Percentiles rank a stretch among this genome's conserved stretches.
Conservation (phyloP, 1,140 invertebrate species). For the Delia radicum region DNA sequence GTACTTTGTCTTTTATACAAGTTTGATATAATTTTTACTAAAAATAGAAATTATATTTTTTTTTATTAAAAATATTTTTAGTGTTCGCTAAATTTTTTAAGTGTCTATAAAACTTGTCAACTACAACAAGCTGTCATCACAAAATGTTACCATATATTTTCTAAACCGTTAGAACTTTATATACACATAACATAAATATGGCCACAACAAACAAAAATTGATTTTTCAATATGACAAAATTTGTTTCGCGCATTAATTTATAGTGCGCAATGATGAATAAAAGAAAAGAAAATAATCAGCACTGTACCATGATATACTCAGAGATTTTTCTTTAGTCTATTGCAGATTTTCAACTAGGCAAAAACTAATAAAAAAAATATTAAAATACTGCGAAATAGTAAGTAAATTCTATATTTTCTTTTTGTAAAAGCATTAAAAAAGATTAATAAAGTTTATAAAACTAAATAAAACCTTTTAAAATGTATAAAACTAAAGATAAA, state of each 20-base stretch:
- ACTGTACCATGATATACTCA: neutral
- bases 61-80: too few species aligned
- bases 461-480: neutral
- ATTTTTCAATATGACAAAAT: conserved; percentile 1
- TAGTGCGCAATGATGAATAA: neutral
- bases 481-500: neutral
- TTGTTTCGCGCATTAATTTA: neutral
- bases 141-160: too few species aligned
- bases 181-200: neutral
- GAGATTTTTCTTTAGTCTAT: neutral
- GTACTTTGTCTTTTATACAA: too few species aligned
- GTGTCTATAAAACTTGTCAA: too few species aligned
- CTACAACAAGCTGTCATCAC: too few species aligned
- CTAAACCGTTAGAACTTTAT: too few species aligned
- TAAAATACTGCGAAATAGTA: neutral
- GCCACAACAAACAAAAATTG: neutral
- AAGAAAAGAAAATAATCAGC: neutral
- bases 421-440: neutral
- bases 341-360: neutral
- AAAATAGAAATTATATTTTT: too few species aligned
- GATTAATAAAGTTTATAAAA: neutral
- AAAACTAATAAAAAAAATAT: neutral
- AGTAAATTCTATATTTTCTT: neutral
- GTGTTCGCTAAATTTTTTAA: too few species aligned
- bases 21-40: too few species aligned